Conservation (phyloP, 2,888 invertebrate species). For the Diadegma fenestrale region DNA sequence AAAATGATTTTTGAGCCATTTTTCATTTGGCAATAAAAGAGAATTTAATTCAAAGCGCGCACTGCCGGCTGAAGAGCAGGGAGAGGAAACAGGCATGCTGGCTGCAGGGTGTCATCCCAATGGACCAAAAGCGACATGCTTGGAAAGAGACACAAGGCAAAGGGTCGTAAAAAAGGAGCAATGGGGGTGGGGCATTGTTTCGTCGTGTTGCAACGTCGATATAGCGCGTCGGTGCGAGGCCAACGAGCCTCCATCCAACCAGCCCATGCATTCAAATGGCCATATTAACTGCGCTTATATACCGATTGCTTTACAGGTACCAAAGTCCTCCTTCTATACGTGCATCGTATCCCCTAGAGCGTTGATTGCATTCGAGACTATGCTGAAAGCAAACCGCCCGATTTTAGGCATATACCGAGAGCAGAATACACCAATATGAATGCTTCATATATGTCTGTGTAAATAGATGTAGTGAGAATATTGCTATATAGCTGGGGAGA, state of each 20-base stretch:
- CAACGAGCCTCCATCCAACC: constrained; percentile 30
- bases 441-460: constrained; percentile 7
- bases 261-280: constrained; percentile 69
- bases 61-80: background rate
- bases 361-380: constrained; percentile 56
- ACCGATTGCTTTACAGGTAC: constrained; percentile 55
- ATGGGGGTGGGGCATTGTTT: constrained; percentile 43
- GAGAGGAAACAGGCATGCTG: constrained; percentile 28
- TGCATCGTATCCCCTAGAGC: constrained; percentile 21
- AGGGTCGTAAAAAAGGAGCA: background rate
- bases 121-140: constrained; percentile 44
- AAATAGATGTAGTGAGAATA: background rate
- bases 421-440: constrained; percentile 36
- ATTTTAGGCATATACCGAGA: constrained; percentile 41
- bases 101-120: constrained; percentile 41
- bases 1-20: constrained; percentile 33
- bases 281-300: constrained; percentile 65
- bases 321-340: background rate
- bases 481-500: constrained; percentile 4
- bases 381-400: constrained; percentile 43
- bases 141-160: constrained; percentile 28
- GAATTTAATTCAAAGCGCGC: constrained; percentile 50
- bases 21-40: constrained; percentile 18
- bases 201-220: constrained; percentile 64
- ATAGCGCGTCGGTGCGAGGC: constrained; percentile 27